Evolutionary conservation across 2,113 vertebrate species (phyloP).

Genomic region (Egretta garzetta): DNA sequence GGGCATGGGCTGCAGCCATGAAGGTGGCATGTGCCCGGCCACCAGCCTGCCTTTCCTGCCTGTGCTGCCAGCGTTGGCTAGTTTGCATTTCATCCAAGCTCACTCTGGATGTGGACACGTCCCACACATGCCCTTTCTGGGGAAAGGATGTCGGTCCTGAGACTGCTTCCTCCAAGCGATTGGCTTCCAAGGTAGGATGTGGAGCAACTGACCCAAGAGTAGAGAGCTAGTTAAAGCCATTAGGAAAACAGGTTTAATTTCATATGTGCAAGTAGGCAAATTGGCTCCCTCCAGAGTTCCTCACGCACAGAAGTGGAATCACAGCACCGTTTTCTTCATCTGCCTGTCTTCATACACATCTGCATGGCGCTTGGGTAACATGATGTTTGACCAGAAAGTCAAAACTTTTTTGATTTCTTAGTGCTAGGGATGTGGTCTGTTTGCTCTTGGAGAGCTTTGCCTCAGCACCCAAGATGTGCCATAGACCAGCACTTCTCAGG

Average conservation of each 20-base stretch:
- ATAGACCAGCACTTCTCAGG: background rate
- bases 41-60: background rate
- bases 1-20: background rate
- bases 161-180: background rate
- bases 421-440: background rate
- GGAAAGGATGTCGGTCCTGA: background rate
- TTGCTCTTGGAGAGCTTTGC: background rate
- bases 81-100: background rate
- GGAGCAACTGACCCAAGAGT: background rate
- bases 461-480: background rate
- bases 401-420: background rate
- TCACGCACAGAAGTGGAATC: background rate
- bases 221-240: background rate
- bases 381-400: background rate
- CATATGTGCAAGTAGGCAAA: background rate
- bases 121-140: background rate
- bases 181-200: accelerated
- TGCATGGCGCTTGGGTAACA: background rate
- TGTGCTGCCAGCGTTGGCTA: background rate
- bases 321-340: background rate
- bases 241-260: background rate
- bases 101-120: background rate
- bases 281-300: background rate
- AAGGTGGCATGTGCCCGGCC: background rate
- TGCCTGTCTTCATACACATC: background rate